phyloP scores from a whole-genome alignment of 2,888 invertebrate species.

The Theodoxus fluviatilis region DNA sequence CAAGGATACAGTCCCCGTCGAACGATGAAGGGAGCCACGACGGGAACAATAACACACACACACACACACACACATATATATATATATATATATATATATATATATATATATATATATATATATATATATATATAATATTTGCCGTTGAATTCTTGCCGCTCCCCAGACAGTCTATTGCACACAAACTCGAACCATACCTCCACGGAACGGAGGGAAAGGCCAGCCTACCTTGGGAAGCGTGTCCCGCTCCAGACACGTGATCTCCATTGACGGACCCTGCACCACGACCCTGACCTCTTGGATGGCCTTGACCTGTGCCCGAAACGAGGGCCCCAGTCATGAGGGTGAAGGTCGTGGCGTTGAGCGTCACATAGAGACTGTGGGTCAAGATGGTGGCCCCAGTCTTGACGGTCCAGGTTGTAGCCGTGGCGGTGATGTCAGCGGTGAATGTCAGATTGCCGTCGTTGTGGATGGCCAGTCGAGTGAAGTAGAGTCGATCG shows the following conservation, averaged over 20 bases:
- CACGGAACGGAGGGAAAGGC: too few relatives aligned
- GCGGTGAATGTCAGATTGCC: slow-evolving; percentile 40
- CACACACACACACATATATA: too few relatives aligned
- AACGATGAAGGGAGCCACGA: too few relatives aligned
- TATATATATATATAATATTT: too few relatives aligned
- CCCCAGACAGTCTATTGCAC: too few relatives aligned
- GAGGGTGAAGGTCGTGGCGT: slow-evolving; percentile 35
- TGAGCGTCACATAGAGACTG: slow-evolving; percentile 32
- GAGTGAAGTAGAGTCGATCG: slow-evolving; percentile 35
- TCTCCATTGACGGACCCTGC: slow-evolving; percentile 31
- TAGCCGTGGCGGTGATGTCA: slow-evolving; percentile 31
- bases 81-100: too few relatives aligned
- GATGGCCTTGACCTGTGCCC: slow-evolving; percentile 42
- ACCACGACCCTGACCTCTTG: slow-evolving; percentile 36
- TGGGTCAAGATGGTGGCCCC: slow-evolving; percentile 36
- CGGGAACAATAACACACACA: too few relatives aligned
- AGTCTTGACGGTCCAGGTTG: slow-evolving; percentile 37
- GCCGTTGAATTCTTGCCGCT: too few relatives aligned
- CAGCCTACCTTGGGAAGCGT: slow-evolving; percentile 44
- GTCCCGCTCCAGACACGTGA: slow-evolving; percentile 41
- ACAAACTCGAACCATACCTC: too few relatives aligned
- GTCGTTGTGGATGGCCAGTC: slow-evolving; percentile 39
- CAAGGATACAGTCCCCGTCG: too few relatives aligned
- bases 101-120: too few relatives aligned
- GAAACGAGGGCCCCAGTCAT: slow-evolving; percentile 38